Evolutionary conservation across 2,888 invertebrate species (phyloP), one percentile per base, ranked within the genome.

Genomic region (Encarsia formosa): DNA sequence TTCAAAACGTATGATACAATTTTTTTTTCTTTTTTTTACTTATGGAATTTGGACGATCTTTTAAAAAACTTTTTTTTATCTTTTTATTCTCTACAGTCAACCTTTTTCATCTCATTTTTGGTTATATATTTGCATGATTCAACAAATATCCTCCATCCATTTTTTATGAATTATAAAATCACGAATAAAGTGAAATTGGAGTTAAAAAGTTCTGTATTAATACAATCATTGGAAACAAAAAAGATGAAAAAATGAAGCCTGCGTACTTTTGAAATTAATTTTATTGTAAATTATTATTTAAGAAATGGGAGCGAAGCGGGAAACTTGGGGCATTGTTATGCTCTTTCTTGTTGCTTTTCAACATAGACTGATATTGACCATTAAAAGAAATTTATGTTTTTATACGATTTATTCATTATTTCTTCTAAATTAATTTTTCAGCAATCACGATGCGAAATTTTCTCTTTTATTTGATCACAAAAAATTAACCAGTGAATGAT

Each of bases 301-400:
- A n/a, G n/a, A 11, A 26, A 6, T 26, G 8, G 26, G 26, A 26
- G 11, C 26, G 5, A 6, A 26, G 26, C 6, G 11, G 39, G 57
- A 42, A 59, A 57, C 64, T 61, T 64, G 63, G 63, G 66, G 64
- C 63, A 62, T 69, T 67, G 65, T 69, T 65, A 65, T 65, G 61
- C 62, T n/a, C n/a, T 65, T 63, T 65, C 60, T 61, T 61, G 55
- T 67, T 67, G 61, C 63, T 63, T 59, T 64, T 64, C 64, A 64
- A 54, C 31, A 54, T 63, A 66, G 66, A 68, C 65, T 68, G 65
- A 65, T 63, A 58, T 59, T 52, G 42, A 58, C 59, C n/a, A 52
- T 47, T 54, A 55, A 18, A 37, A 8, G 56, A 59, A 52, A 56
- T 56, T 43, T 42, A 55, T 41, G 46, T 56, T 49, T 49, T 49